Evolutionary conservation across 2,113 vertebrate genomes (phyloP).

Genomic region (Melospiza melodia): DNA sequence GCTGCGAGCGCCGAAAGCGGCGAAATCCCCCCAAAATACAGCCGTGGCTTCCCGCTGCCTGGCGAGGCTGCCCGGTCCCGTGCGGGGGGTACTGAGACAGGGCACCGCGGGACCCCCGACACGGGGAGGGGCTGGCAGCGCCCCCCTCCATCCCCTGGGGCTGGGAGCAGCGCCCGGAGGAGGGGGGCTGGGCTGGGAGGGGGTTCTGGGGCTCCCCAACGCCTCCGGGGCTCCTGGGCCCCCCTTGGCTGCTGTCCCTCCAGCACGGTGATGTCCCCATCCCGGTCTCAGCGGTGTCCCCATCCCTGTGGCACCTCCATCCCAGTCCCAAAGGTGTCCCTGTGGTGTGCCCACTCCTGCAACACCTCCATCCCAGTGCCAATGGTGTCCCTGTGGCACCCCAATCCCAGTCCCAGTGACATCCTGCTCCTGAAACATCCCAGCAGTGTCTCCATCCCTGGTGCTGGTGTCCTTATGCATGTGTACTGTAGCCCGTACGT

Average conservation of each 20-base stretch:
- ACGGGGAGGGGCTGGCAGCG: neutral
- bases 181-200: neutral
- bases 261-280: neutral
- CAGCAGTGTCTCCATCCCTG: neutral
- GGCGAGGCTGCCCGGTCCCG: neutral
- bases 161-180: neutral
- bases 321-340: fast-evolving
- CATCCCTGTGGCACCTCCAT: neutral
- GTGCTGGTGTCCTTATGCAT: neutral
- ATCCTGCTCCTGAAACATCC: neutral
- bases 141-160: neutral
- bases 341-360: no score
- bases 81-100: neutral
- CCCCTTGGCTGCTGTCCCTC: neutral
- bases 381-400: neutral
- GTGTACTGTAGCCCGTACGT: neutral
- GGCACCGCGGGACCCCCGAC: neutral
- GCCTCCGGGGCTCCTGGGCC: neutral
- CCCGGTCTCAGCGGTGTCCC: neutral
- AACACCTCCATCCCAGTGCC: no score
- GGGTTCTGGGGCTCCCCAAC: neutral
- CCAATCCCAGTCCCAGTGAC: fast-evolving
- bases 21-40: neutral
- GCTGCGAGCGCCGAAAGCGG: neutral
- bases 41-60: neutral